Evolutionary conservation across 2,113 vertebrate genomes (phyloP).

Genomic region (Gadus chalcogrammus): DNA sequence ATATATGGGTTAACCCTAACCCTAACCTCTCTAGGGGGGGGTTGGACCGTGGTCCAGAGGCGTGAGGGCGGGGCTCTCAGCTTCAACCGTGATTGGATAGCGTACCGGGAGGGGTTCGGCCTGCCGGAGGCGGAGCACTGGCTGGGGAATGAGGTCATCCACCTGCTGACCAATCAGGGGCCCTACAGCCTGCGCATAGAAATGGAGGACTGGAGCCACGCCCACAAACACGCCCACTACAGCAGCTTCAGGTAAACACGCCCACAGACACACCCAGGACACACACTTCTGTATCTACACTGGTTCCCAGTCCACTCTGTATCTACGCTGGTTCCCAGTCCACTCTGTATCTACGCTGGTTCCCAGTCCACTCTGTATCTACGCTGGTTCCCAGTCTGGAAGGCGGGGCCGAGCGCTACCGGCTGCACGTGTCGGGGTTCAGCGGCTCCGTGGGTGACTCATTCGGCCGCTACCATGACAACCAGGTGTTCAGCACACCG

Average conservation of each 20-base stretch:
- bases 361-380: too few relatives aligned
- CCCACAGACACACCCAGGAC: neutral
- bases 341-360: too few relatives aligned
- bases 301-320: neutral
- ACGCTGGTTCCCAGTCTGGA: slow-evolving; percentile 65
- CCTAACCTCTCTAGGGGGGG: slow-evolving; percentile 66
- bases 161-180: slow-evolving; percentile 73
- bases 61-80: slow-evolving; percentile 75
- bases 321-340: too few relatives aligned
- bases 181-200: slow-evolving; percentile 77
- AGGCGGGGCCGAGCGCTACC: slow-evolving; percentile 69
- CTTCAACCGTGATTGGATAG: slow-evolving; percentile 79
- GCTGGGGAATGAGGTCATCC: slow-evolving; percentile 81
- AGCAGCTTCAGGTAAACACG: slow-evolving; percentile 76
- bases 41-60: slow-evolving; percentile 82
- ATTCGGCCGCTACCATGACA: slow-evolving; percentile 84
- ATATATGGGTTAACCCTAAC: neutral
- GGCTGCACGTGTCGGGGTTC: slow-evolving; percentile 78
- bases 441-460: slow-evolving; percentile 81
- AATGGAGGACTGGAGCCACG: slow-evolving; percentile 80
- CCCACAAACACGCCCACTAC: slow-evolving; percentile 77
- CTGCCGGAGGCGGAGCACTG: slow-evolving; percentile 76
- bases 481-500: slow-evolving; percentile 78
- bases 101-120: slow-evolving; percentile 80
- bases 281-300: too few relatives aligned